Evolutionary conservation across 1,140 invertebrate genomes (phyloP), one percentile per base, ranked within the genome.

Genomic region (Homarus americanus): DNA sequence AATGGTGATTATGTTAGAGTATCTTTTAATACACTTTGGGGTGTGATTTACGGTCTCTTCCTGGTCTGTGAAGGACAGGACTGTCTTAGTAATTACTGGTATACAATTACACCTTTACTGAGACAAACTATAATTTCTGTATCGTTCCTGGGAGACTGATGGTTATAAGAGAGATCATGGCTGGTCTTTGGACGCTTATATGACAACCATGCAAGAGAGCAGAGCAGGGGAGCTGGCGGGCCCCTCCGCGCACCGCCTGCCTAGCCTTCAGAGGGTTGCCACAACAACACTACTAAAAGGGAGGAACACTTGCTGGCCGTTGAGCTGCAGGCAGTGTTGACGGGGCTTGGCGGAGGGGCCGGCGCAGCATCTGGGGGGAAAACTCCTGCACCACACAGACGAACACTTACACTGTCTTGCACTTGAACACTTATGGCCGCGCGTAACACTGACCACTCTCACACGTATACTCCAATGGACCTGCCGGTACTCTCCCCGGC

Each of bases 261-360:
- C 58, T 24, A 17, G 24, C 58, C 58, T 20, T 24, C 63, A 69
- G 3, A 32, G 28, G 63, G 63, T 41, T 40, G 63, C 58, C 49
- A 87, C 72, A 79, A 87, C n/a, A 66, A 87, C 75, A 86, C 40
- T 34, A 87, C 44, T 58, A 40, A 79, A 69, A 79, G 44, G 72
- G 40, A 53, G 75, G 85, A 87, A 87, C 85, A 87, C 85, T 87
- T 87, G 85, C 85, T 58, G 85, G 44, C 44, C 40, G 73, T 32
- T 63, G 73, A 87, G 85, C 49, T 87, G 85, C 40, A 86, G 73
- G 72, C 44, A 40, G 49, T 38, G 85, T 44, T 40, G 85, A 79
- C 85, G 85, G 82, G 82, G 63, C 73, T n/a, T 34, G 76, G 32
- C 36, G 75, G 41, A 53, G 84, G 84, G 84, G 38, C 69, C 72